Evolutionary conservation across 2,113 vertebrate species (phyloP), one percentile per base, ranked within the genome.

Genomic region (Cisticola juncidis): DNA sequence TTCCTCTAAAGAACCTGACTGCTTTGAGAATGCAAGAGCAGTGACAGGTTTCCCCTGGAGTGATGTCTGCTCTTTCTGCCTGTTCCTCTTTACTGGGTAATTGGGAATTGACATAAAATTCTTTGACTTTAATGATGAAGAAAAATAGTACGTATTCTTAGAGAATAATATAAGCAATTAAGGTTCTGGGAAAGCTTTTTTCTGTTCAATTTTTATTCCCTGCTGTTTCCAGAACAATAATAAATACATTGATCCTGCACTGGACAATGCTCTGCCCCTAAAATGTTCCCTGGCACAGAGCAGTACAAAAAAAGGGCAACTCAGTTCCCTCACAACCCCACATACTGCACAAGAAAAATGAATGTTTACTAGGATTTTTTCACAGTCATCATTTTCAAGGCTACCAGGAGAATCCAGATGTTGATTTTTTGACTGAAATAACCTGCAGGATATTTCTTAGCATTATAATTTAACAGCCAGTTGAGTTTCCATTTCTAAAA

Each of bases 21-120:
- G 82, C 68, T 83, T 62, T 14, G 6, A 78, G 64, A 74, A 62
- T 18, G 28, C 13, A 73, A 33, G 56, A 86, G 38, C 60, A 88
- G 60, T 91, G 91, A 94, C 92, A 95, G 60, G 26, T 96, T 94
- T 94, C 44, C 88, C 92, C 92, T 77, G 82, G 69, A 93, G 95
- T 88, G 62, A 71, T 90, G 88, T 95, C 92, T 95, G 95, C 82
- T 94, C 79, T 97, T 95, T 96, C 77, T 88, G 62, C 58, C 58
- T 61, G 15, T 85, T n/a, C 35, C 93, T 19, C 82, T 81, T 33
- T 84, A 50, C 78, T 40, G 29, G 7, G 5, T 91, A 92, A 95
- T 95, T 92, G 72, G n/a, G 60, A 89, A 91, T 54, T 86, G 71
- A 88, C 72, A 86, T 62, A 38, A 90, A 85, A 90, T 40, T 86